Conservation (phyloP, 1,140 invertebrate species). For the Wasmannia auropunctata region DNA sequence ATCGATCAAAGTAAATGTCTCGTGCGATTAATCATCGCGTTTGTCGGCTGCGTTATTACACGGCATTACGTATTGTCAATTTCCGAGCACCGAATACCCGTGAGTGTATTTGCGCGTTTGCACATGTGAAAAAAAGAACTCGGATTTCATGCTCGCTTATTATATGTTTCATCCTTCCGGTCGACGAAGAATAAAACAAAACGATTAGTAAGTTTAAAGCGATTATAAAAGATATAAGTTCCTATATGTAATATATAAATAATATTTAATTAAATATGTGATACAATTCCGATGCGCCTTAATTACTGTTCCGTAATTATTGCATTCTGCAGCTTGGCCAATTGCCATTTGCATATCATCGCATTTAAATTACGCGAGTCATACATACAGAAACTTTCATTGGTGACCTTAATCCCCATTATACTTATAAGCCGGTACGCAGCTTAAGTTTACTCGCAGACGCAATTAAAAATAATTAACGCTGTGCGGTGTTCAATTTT, state of each 20-base stretch:
- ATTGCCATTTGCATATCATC: slow-evolving; percentile 54
- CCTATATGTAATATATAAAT: neutral
- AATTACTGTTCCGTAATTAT: slow-evolving; percentile 17
- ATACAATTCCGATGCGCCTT: neutral
- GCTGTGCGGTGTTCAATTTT: neutral
- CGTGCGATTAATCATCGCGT: slow-evolving; percentile 41
- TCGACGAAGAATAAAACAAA: neutral
- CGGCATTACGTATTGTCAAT: slow-evolving; percentile 4
- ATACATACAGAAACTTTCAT: slow-evolving; percentile 31
- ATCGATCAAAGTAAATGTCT: slow-evolving; percentile 43
- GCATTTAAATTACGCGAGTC: slow-evolving; percentile 46
- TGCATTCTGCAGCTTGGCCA: neutral
- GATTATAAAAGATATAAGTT: slow-evolving; percentile 7
- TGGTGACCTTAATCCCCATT: slow-evolving; percentile 55
- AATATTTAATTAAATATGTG: slow-evolving; percentile 1
- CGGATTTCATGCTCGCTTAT: neutral
- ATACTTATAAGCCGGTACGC: neutral
- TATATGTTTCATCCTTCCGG: neutral
- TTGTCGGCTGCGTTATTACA: slow-evolving; percentile 3
- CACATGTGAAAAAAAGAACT: neutral
- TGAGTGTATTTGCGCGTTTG: neutral
- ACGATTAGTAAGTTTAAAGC: neutral
- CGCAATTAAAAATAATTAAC: slow-evolving; percentile 47
- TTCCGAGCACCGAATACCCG: neutral
- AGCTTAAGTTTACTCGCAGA: neutral